Base-by-base conservation (phyloP, 2,888 invertebrate species). In the Lochmaea crataegi region DNA sequence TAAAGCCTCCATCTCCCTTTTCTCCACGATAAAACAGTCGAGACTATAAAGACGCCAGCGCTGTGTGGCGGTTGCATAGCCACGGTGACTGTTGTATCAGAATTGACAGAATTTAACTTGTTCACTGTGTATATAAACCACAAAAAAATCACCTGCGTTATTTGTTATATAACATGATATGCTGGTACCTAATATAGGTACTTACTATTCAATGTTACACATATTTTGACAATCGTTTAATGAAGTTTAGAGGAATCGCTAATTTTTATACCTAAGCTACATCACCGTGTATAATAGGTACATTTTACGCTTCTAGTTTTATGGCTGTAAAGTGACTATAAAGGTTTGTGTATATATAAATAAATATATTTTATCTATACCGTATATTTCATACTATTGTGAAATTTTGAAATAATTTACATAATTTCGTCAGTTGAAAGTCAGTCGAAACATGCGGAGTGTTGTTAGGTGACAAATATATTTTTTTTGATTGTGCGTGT, bases 381-480 rank as follows among this genome's bases (percentile, higher is more conserved):
- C 22, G 65, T n/a, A n/a, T 11, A 66, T 65, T 66, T 57, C 66
- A 60, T 16, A 22, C 11, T 48, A 56, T 65, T 68, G 48, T 68
- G 68, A 61, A 68, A 68, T 51, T 61, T 61, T 16, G 51, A 68
- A 68, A 68, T 58, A 60, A 45, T 32, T 3, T 48, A 58, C 5
- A 18, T 57, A 58, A 60, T 42, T 41, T 68, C 60, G 42, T 68
- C 68, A 58, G 60, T 60, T 42, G 16, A n/a, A 11, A 45, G n/a
- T n/a, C 9, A 18, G 45, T 56, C 18, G 3, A 16, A 61, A 63
- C 18, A 68, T 51, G 60, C n/a, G 4, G 26, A 38, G 42, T 32
- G 61, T 32, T 32, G 32, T 61, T 26, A 68, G 51, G 68, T 61
- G 68, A 68, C 61, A 22, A 61, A 38, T 10, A 56, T 11, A 42